Base-by-base conservation (phyloP, 2,888 invertebrate species). In the Heteropelma amictum region DNA sequence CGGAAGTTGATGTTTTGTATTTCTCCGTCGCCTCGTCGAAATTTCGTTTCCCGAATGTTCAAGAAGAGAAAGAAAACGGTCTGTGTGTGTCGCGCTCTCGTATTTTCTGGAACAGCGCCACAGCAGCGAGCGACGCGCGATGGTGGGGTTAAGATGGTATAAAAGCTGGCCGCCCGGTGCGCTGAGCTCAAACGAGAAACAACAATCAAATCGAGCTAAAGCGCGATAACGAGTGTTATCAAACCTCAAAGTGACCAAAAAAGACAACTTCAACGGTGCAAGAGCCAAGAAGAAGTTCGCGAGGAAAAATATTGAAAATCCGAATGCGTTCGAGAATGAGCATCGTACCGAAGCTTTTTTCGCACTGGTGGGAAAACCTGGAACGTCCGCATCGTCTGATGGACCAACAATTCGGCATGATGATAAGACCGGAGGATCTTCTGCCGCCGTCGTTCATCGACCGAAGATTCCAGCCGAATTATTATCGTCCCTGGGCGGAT, bases 391-490 rank as follows among this genome's bases (percentile, higher is more conserved):
- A 87, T 47, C 81, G 83, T 1, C 69, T 88, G 19, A 8, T 84
- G 8, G 87, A 88, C 28, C 89, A 88, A 65, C 80, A 86, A 60
- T 88, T 89, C 42, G 88, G 85, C 0, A 61, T 81, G 69, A 79
- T 79, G 3, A 26, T 87, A 7, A 53, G 71, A 28, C 84, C 85
- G 0, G 81, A 84, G 0, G 79, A 83, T 12, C 56, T 85, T 0
- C 40, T 82, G 21, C 72, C 77, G n/a, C 58, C 73, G 38, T 53
- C 76, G 23, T 19, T 72, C 19, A 76, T 77, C 61, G 76, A 72
- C 2, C 60, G 68, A 90, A 49, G 64, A 63, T 73, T 51, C 30
- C 23, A 40, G 2, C 53, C 72, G 5, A 40, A 42, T 91, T 74
- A 64, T 47, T 78, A 79, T 61, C 79, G 79, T 69, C 80, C 82